Base-by-base conservation (phyloP, 2,113 vertebrate species). In the Ahaetulla prasina region DNA sequence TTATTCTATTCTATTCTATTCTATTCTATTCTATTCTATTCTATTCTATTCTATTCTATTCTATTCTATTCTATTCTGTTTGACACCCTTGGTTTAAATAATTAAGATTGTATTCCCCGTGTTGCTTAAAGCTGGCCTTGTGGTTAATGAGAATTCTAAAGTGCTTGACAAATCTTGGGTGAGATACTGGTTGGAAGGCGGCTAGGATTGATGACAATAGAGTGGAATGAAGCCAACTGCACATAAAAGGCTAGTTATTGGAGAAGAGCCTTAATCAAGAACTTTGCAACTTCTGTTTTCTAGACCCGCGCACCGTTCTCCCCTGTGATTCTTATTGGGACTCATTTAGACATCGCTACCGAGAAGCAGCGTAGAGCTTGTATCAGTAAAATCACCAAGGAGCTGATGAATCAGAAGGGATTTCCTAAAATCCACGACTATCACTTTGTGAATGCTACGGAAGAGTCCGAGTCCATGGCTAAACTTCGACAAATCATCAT, bases 321-420 rank as follows among this genome's bases (percentile, higher is more conserved):
- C 6, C 99, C 99, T 0, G 99, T 99, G 91, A 98, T 99, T 95
- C 98, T 99, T 63, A 98, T 99, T 52, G 99, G 99, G 85, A 99
- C 99, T 8, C 99, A 99, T 93, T 94, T 97, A 50, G 99, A 99
- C 89, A 90, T 98, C 94, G 98, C 98, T 90, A 98, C 98, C 86
- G 98, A 99, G 63, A 95, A 93, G 90, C 98, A 98, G 22, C 96
- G 98, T 12, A 98, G 98, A 95, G 96, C 97, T 74, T 99, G 98
- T 93, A 94, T 98, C 85, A 94, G 63, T 87, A 99, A 98, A 96
- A 98, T 99, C 93, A 97, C 96, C 3, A 97, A 97, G 92, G 98
- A 99, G 91, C 97, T 99, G 45, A 85, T 98, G 93, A 98, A 96
- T 94, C 98, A 98, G 86, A 97, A 98, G 80, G 98, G 98, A 23